phyloP scores from a whole-genome alignment of 2,797 vertebrate genomes.

The Paratrypauchen microcephalus region DNA sequence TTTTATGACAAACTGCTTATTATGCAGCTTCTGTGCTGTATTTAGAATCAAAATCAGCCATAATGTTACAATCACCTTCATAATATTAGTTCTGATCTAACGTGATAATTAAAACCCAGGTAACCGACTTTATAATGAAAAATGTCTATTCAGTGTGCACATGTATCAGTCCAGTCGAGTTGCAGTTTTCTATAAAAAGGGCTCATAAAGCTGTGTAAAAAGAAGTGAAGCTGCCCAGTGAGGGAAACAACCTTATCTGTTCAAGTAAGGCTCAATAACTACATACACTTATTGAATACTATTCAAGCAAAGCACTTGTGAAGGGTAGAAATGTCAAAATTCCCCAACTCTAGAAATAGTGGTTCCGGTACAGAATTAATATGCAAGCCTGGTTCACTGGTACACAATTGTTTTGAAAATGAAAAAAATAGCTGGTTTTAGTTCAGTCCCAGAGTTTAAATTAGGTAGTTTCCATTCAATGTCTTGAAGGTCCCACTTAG shows the following conservation, averaged over 20 bases:
- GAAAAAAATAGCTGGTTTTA: slow-evolving; percentile 43
- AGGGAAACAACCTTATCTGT: slow-evolving; percentile 62
- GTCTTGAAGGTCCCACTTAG: slow-evolving; percentile 30
- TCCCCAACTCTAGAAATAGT: slow-evolving; percentile 55
- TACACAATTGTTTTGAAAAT: slow-evolving; percentile 40
- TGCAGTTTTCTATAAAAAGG: slow-evolving; percentile 26
- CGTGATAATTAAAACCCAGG: not conserved
- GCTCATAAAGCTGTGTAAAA: slow-evolving; percentile 43
- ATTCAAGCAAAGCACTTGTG: slow-evolving; percentile 64
- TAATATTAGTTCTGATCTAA: not conserved
- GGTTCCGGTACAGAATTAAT: slow-evolving; percentile 57
- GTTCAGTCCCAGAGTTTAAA: slow-evolving; percentile 43
- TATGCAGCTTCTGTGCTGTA: not conserved
- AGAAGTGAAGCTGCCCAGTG: slow-evolving; percentile 48
- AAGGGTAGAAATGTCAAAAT: slow-evolving; percentile 69
- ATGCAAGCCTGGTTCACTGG: slow-evolving; percentile 53
- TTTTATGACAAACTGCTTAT: slow-evolving; percentile 27
- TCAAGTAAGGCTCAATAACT: slow-evolving; percentile 72
- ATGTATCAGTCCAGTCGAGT: slow-evolving; percentile 20
- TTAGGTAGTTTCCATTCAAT: slow-evolving; percentile 50
- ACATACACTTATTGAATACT: slow-evolving; percentile 61
- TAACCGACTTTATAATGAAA: not conserved
- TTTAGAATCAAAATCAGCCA: not conserved
- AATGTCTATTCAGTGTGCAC: not conserved
- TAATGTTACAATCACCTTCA: not conserved